phyloP scores from a whole-genome alignment of 2,888 invertebrate genomes.

The Dynastes hyllus region DNA sequence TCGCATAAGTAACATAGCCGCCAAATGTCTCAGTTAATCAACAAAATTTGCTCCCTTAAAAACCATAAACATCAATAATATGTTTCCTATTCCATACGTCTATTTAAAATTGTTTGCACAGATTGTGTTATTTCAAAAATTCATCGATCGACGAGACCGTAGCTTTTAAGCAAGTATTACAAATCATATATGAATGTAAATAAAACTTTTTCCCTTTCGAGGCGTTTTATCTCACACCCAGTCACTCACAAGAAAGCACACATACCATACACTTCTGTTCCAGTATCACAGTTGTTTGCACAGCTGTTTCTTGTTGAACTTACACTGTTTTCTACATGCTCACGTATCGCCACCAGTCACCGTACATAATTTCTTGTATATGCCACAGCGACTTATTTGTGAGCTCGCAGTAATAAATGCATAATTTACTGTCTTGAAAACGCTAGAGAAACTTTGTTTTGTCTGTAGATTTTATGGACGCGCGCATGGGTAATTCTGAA shows the following conservation, averaged over 20 bases:
- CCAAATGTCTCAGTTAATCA: too few species aligned
- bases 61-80: too few species aligned
- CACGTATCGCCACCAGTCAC: constrained; percentile 26
- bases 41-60: too few species aligned
- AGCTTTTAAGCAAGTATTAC: neutral
- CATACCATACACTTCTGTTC: constrained; percentile 9
- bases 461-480: constrained; percentile 12
- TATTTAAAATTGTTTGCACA: constrained; percentile 1
- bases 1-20: too few species aligned
- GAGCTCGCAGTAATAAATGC: constrained; percentile 7
- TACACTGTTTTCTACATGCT: constrained; percentile 43
- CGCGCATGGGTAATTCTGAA: constrained; percentile 1
- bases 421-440: constrained; percentile 4
- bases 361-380: constrained; percentile 1
- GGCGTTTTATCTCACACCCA: constrained; percentile 30
- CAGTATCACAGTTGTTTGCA: constrained; percentile 37
- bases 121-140: constrained; percentile 10
- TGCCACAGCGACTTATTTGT: constrained; percentile 1
- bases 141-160: neutral
- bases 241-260: constrained; percentile 8
- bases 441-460: constrained; percentile 23
- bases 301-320: constrained; percentile 42
- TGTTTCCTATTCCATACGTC: neutral
- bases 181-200: constrained; percentile 8
- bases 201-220: constrained; percentile 20